Evolutionary conservation across 2,113 vertebrate species (phyloP).

Genomic region (Psilopogon haemacephalus): DNA sequence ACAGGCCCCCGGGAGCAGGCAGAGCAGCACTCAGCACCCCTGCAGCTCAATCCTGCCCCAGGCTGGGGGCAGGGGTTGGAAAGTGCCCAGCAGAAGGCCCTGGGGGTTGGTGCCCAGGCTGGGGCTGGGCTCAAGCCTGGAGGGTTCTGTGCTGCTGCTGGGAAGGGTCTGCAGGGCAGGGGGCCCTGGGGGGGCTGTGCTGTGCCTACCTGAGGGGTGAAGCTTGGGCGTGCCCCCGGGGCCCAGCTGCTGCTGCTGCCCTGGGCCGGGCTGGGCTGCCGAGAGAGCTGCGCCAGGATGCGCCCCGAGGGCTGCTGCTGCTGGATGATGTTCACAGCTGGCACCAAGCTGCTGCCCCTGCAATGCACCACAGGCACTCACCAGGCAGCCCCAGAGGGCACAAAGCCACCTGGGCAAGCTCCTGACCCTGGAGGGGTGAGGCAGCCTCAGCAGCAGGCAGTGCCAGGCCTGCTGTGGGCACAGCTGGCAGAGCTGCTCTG

Average conservation of each 20-base stretch:
- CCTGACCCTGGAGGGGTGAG: too few species aligned
- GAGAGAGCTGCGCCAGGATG: slow-evolving; percentile 89
- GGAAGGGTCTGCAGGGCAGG: too few species aligned
- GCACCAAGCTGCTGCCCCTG: slow-evolving; percentile 79
- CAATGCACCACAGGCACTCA: background rate
- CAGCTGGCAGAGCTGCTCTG: background rate
- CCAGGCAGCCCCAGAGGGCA: background rate
- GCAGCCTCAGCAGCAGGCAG: too few species aligned
- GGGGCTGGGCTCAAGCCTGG: too few species aligned
- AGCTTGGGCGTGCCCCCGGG: slow-evolving; percentile 77
- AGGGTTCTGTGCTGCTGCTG: too few species aligned
- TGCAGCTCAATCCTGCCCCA: too few species aligned
- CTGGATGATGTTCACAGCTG: slow-evolving; percentile 76
- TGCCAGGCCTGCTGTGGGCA: too few species aligned
- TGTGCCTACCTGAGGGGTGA: slow-evolving; percentile 84
- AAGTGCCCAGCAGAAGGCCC: too few species aligned
- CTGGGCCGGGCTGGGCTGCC: slow-evolving; percentile 81
- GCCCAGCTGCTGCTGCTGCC: slow-evolving; percentile 75
- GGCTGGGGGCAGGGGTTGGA: too few species aligned
- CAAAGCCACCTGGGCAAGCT: rapidly evolving
- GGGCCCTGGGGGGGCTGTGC: too few species aligned
- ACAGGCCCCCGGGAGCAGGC: background rate
- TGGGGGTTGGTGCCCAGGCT: too few species aligned
- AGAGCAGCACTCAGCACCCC: rapidly evolving
- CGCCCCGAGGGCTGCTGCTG: slow-evolving; percentile 82